These are phyloP conservation scores for Pterocles burchelli DNA, from an alignment of 2,113 vertebrate genomes.

Conservation along the genomic window DNA sequence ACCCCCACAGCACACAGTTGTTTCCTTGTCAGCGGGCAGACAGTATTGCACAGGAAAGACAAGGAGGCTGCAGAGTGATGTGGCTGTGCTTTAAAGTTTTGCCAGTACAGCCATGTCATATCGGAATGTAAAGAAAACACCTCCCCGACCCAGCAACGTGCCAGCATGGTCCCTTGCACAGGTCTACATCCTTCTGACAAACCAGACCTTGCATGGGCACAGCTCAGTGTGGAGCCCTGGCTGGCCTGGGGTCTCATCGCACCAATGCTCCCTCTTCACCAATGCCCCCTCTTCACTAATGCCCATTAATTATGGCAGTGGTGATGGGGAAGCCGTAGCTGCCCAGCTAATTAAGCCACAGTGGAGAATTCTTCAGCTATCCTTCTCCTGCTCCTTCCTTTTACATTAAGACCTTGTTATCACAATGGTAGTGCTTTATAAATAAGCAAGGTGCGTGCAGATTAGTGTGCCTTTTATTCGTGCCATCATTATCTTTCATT, in stretches of 20 bases:
- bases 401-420: neutral
- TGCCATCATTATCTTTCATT: neutral
- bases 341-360: constrained; percentile 31
- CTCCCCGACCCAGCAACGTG: neutral
- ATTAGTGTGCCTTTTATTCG: neutral
- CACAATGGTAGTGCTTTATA: neutral
- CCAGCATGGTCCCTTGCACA: neutral
- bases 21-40: rapidly evolving
- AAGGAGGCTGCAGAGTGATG: neutral
- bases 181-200: neutral
- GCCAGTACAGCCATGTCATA: neutral
- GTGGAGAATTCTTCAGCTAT: neutral
- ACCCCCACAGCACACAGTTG: rapidly evolving
- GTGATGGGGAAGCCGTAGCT: neutral
- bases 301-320: neutral
- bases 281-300: neutral
- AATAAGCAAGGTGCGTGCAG: neutral
- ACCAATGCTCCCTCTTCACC: neutral
- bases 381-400: neutral
- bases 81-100: neutral
- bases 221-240: neutral
- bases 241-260: neutral
- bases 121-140: neutral
- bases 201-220: neutral
- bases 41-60: neutral